phyloP scores from a whole-genome alignment of 2,113 vertebrate species.

The Petrocephalus zakoni region DNA sequence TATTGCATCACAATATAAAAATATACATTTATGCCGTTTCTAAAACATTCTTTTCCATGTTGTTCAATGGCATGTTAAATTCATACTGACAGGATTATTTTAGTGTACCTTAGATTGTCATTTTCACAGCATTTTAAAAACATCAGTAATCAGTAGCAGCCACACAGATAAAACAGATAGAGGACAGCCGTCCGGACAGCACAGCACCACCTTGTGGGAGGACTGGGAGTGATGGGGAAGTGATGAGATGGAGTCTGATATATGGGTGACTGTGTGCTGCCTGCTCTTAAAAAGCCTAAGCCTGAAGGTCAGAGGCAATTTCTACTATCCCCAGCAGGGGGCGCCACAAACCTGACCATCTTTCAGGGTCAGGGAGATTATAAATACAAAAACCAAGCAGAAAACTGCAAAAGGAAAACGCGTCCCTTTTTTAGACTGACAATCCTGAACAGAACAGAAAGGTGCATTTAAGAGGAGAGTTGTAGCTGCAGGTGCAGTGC shows the following conservation, averaged over 20 bases:
- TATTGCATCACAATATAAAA: slow-evolving; percentile 76
- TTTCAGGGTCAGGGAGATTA: slow-evolving; percentile 8
- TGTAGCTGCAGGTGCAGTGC: slow-evolving; percentile 46
- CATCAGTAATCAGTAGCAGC: slow-evolving; percentile 63
- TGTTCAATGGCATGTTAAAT: slow-evolving; percentile 68
- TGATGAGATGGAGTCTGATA: slow-evolving; percentile 31
- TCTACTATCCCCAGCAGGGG: slow-evolving; percentile 18
- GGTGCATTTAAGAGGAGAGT: slow-evolving; percentile 50
- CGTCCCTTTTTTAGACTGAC: slow-evolving; percentile 37
- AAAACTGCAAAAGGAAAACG: slow-evolving; percentile 40
- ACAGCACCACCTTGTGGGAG: slow-evolving; percentile 26
- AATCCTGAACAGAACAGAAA: slow-evolving; percentile 48
- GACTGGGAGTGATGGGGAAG: background rate
- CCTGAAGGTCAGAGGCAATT: background rate
- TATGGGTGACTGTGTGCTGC: background rate
- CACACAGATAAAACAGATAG: slow-evolving; percentile 42
- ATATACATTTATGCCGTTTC: slow-evolving; percentile 65
- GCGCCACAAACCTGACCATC: slow-evolving; percentile 11
- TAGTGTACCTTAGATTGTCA: slow-evolving; percentile 31
- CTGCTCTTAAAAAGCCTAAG: slow-evolving; percentile 9
- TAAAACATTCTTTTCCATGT: slow-evolving; percentile 64
- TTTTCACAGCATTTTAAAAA: slow-evolving; percentile 60
- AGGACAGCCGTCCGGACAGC: slow-evolving; percentile 38
- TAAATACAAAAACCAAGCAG: slow-evolving; percentile 31
- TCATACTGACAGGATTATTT: slow-evolving; percentile 36